Base-by-base conservation (phyloP, 1,140 invertebrate species). In the Cyrtorhinus lividipennis region DNA sequence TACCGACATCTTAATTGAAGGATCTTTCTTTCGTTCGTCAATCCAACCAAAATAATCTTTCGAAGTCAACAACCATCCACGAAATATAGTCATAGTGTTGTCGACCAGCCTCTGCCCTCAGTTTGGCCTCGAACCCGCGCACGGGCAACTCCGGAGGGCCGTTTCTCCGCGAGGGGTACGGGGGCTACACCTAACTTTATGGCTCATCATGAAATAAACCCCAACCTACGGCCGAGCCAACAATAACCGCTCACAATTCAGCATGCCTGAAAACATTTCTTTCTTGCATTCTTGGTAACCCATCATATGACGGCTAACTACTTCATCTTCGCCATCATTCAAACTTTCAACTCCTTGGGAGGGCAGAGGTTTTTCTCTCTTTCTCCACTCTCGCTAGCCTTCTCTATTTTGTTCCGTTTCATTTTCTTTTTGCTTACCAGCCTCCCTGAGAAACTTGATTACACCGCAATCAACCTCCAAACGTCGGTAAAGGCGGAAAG, bases 261-360 rank as follows among this genome's bases (percentile, higher is more conserved):
- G 48, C 48, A 53, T 53, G 48, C 48, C 48, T 13, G 48, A 53
- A 38, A 53, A 53, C 48, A 53, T 20, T 53, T 53, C 48, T 53
- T 53, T 53, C 48, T 53, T 20, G 48, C 48, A 53, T 53, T 53
- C 48, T 53, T 53, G 48, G 48, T 53, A 53, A 53, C 48, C 48
- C 48, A 53, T 53, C 48, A 53, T 53, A 53, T 53, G 48, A 53
- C 48, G 10, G 48, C 48, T 53, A 53, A 53, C 48, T 53, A 53
- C 48, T 53, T 53, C 48, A 53, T 53, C 48, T 53, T 53, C 48
- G 48, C 48, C 48, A 20, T 53, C 48, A 53, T 53, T 53, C 48
- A 53, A 53, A 53, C 48, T 53, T 53, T 53, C 48, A 53, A 13
- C 48, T 53, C 48, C 48, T 53, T 53, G 48, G 48, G 48, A 53